A percentile compares a stretch with the other conserved stretches of the same genome.
phyloP scores from a whole-genome alignment of 2,797 vertebrate species.

The Megaceryle alcyon region DNA sequence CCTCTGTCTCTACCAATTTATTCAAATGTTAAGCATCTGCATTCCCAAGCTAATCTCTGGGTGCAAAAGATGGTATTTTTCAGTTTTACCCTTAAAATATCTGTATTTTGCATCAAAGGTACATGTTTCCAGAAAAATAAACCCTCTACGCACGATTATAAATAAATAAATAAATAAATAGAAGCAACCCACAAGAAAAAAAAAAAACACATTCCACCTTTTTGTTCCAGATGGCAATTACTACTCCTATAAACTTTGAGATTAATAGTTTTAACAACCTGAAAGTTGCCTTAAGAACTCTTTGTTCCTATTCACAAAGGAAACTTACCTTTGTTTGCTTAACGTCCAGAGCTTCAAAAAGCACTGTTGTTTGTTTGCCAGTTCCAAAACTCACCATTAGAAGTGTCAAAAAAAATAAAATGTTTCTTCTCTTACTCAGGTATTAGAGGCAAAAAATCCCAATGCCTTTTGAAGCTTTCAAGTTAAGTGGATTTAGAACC shows the following conservation, averaged over 20 bases:
- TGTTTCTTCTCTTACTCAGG: background rate
- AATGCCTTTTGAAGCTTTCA: background rate
- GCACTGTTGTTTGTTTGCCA: background rate
- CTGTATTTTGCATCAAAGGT: background rate
- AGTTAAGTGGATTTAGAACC: background rate
- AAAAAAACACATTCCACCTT: background rate
- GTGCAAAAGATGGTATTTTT: background rate
- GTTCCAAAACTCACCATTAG: background rate
- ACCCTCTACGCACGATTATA: background rate
- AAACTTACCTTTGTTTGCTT: conserved; percentile 21
- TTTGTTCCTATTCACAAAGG: background rate
- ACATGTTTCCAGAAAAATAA: background rate
- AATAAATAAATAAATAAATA: background rate
- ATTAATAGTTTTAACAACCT: background rate
- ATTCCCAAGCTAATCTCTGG: background rate
- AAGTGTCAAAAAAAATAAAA: rapidly evolving
- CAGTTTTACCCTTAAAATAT: background rate
- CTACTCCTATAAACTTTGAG: background rate
- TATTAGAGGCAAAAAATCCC: background rate
- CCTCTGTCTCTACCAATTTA: background rate
- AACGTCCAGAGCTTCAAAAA: background rate
- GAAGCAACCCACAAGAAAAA: background rate
- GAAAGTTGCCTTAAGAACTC: background rate
- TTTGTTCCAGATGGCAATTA: background rate
- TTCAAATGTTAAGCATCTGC: background rate